Percentiles rank a stretch among this genome's conserved stretches.
These are phyloP conservation scores for Melieria omissa DNA, from an alignment of 2,888 invertebrate species.

Conservation along the genomic window DNA sequence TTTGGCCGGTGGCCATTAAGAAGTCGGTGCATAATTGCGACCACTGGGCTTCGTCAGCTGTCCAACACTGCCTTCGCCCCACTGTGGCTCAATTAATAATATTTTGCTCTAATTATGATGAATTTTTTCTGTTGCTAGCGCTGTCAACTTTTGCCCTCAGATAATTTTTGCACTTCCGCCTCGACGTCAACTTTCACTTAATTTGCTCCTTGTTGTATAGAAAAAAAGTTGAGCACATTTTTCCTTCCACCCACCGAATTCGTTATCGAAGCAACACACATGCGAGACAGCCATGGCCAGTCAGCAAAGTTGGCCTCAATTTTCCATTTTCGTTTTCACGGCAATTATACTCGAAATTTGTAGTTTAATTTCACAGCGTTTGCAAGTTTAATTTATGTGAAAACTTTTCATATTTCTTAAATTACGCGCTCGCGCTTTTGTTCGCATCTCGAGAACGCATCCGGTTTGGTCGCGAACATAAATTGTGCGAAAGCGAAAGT, in stretches of 20 bases:
- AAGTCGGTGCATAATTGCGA: slow-evolving; percentile 2
- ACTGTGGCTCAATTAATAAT: not conserved
- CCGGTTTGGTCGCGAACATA: not conserved
- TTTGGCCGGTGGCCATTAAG: not conserved
- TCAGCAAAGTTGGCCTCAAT: not conserved
- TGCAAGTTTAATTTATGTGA: slow-evolving; percentile 46
- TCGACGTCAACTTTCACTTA: too few relatives aligned
- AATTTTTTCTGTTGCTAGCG: not conserved
- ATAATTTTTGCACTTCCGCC: too few relatives aligned
- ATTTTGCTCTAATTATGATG: not conserved
- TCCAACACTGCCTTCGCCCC: too few relatives aligned
- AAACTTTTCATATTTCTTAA: slow-evolving; percentile 40
- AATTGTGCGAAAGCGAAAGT: not conserved
- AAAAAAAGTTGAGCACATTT: not conserved
- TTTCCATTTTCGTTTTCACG: not conserved
- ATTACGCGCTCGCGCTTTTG: not conserved
- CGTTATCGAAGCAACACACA: not conserved
- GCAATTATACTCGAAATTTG: slow-evolving; percentile 15
- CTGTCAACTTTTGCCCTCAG: not conserved
- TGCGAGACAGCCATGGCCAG: not conserved
- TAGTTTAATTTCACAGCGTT: slow-evolving; percentile 43
- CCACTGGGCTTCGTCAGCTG: not conserved
- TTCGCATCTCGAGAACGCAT: not conserved
- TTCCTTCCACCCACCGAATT: not conserved
- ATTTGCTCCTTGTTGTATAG: not conserved